A percentile compares a stretch with the other conserved stretches of the same genome.
These are phyloP conservation scores for Poecile montanus DNA, from an alignment of 2,797 vertebrate species.

Conservation along the genomic window DNA sequence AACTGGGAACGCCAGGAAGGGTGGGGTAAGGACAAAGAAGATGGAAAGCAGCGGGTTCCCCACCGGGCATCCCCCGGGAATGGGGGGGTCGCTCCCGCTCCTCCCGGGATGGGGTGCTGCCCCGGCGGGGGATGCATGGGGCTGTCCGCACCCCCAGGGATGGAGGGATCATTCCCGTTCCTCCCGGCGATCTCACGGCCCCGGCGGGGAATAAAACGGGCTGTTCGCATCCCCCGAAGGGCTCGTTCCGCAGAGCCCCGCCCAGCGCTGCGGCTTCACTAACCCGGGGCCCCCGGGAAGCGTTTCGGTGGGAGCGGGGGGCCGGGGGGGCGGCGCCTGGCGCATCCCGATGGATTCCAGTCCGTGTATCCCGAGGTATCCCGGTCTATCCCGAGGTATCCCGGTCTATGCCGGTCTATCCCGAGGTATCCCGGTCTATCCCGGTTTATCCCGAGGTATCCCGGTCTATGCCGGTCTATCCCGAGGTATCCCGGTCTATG, in stretches of 20 bases:
- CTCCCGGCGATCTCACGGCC: not conserved
- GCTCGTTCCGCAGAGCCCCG: not conserved
- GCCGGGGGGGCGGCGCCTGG: not conserved
- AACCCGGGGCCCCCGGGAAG: not conserved
- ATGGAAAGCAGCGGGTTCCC: not conserved
- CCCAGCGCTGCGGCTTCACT: not conserved
- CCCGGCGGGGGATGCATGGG: rapidly evolving
- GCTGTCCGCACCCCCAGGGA: not conserved
- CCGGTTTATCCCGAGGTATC: too few relatives aligned
- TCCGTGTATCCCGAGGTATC: not conserved
- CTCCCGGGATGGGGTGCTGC: too few relatives aligned
- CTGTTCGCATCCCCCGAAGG: not conserved
- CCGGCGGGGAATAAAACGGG: too few relatives aligned
- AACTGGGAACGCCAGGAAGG: not conserved
- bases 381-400: not conserved
- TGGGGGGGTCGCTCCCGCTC: too few relatives aligned
- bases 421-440: not conserved
- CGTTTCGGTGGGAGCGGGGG: not conserved
- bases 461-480: too few relatives aligned
- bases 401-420: not conserved
- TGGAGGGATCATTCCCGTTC: not conserved
- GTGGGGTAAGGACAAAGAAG: not conserved
- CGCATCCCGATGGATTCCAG: not conserved
- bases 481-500: too few relatives aligned
- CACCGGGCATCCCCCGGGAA: not conserved